These are phyloP conservation scores for Cantharis flavilabris DNA, from an alignment of 2,888 invertebrate species.

Conservation along the genomic window DNA sequence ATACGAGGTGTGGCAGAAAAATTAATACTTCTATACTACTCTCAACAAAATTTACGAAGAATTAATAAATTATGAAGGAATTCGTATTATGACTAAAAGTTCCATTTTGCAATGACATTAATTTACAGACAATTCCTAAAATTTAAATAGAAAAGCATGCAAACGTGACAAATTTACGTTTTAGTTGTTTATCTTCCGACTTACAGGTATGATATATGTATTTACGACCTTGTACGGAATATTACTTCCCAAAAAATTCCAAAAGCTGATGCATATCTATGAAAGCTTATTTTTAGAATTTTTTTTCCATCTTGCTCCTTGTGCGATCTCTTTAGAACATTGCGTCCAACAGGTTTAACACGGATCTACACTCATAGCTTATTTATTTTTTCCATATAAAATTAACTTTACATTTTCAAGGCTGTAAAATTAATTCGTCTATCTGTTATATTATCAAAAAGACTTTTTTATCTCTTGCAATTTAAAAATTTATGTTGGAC, in stretches of 20 bases:
- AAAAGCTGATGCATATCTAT: background rate
- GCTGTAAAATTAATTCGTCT: background rate
- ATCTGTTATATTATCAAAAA: background rate
- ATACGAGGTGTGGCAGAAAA: background rate
- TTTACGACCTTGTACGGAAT: background rate
- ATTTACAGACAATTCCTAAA: background rate
- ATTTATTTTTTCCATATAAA: background rate
- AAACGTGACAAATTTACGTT: background rate
- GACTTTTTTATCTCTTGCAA: background rate
- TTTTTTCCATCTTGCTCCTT: background rate
- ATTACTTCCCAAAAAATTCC: background rate
- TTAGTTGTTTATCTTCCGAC: background rate
- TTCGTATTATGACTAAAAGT: background rate
- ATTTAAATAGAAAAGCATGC: background rate
- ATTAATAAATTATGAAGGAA: background rate
- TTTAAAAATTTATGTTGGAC: background rate
- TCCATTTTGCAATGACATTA: background rate
- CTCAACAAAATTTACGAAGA: background rate
- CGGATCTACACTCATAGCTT: background rate
- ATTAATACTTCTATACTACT: background rate
- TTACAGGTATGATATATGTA: background rate
- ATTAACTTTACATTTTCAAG: background rate
- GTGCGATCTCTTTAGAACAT: background rate
- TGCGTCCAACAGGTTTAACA: background rate
- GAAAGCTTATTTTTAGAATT: background rate